Conservation (phyloP, 1,140 invertebrate genomes). For the Leptinotarsa undecemlineata region DNA sequence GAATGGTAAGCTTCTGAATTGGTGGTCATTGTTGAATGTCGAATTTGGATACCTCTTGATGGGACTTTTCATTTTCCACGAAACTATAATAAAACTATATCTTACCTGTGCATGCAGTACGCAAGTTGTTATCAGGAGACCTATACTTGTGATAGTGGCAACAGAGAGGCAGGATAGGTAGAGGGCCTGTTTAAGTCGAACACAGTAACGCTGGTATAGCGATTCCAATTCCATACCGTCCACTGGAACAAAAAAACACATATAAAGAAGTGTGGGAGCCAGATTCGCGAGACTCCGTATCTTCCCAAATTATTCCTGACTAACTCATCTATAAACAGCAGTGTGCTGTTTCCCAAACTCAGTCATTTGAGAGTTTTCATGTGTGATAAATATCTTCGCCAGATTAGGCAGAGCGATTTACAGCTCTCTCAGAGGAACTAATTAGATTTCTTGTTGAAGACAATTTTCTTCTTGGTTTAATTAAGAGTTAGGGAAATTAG, state of each 20-base stretch:
- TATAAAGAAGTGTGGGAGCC: too few species aligned
- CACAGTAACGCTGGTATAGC: slow-evolving; percentile 66
- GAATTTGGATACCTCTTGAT: too few species aligned
- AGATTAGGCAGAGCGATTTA: not conserved
- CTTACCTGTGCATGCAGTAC: slow-evolving; percentile 58
- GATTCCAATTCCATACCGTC: slow-evolving; percentile 67
- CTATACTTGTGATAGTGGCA: slow-evolving; percentile 57
- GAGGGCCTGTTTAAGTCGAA: slow-evolving; percentile 66
- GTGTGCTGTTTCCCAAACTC: too few species aligned
- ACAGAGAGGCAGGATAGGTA: slow-evolving; percentile 65
- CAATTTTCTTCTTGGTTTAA: not conserved
- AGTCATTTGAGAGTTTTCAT: not conserved
- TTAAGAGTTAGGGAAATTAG: not conserved
- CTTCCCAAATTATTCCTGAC: too few species aligned
- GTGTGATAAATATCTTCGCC: not conserved
- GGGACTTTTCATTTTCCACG: too few species aligned
- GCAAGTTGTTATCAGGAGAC: slow-evolving; percentile 59
- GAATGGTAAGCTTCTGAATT: too few species aligned
- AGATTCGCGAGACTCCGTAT: too few species aligned
- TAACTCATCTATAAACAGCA: too few species aligned
- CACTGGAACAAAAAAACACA: slow-evolving; percentile 56
- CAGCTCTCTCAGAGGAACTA: not conserved
- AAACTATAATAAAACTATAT: not conserved
- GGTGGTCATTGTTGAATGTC: too few species aligned
- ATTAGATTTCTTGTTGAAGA: not conserved